A percentile compares a stretch with the other conserved stretches of the same genome.
These are phyloP conservation scores for Miniopterus natalensis DNA, from an alignment of 2,113 vertebrate genomes.

Conservation along the genomic window DNA sequence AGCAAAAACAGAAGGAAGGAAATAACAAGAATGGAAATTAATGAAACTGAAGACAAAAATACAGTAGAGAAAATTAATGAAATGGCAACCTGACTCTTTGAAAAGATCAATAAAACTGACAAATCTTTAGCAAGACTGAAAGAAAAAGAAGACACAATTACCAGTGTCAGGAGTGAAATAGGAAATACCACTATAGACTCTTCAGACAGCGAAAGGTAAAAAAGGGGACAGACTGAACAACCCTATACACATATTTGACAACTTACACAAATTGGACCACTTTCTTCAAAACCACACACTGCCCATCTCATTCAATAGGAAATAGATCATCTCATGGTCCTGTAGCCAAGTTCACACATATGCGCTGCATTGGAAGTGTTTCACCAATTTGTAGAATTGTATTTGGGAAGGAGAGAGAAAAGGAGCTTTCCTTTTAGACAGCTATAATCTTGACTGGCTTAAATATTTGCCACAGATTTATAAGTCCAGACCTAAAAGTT, in stretches of 20 bases:
- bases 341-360: rapidly evolving
- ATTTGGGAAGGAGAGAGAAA: not conserved
- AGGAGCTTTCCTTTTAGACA: not conserved
- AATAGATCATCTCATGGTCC: not conserved
- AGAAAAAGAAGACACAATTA: not conserved
- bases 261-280: not conserved
- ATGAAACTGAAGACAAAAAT: not conserved
- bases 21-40: not conserved
- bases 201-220: not conserved
- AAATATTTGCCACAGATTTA: not conserved
- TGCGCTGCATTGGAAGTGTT: rapidly evolving
- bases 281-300: not conserved
- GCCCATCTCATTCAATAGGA: not conserved
- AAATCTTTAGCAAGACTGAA: not conserved
- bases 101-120: not conserved
- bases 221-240: too few species aligned
- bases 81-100: not conserved
- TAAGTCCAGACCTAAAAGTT: not conserved
- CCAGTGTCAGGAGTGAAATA: not conserved
- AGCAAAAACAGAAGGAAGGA: not conserved
- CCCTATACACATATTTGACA: not conserved
- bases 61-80: not conserved
- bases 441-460: not conserved
- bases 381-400: rapidly evolving
- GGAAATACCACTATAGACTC: not conserved